Evolutionary conservation across 2,888 invertebrate genomes (phyloP), one percentile per base, ranked within the genome.

Genomic region (Glaucopsyche alexis): DNA sequence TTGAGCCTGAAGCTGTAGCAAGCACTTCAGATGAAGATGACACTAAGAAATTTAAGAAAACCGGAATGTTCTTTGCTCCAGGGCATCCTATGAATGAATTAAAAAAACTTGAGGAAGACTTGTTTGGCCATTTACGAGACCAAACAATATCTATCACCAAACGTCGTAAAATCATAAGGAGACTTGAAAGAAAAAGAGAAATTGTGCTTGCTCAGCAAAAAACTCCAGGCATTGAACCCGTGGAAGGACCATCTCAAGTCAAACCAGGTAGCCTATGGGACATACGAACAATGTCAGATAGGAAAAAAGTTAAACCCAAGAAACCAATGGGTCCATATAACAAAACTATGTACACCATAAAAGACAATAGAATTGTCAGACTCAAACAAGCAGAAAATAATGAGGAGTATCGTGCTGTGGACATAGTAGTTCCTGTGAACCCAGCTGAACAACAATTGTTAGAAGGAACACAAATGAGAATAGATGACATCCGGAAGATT

Each of bases 81-180:
- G 88, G 87, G 6, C 94, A 94, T 78, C 94, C 94, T 14, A 94
- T 94, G 83, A 90, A 94, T 79, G 83, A 90, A 64, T 80, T 95
- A 5, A 89, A 91, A 78, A 84, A 91, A 71, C 79, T 95, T 19
- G 94, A 94, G 80, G 80, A 90, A 70, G 85, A 89, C 65, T 76
- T 94, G 71, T 94, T 94, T 79, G 87, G 89, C 1, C 89, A 93
- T 77, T 80, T 93, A n/a, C 84, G 85, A 75, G 87, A 90, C 14
- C 79, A 84, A 19, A 83, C 87, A n/a, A 81, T 90, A 60, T 86
- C 91, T 9, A 80, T 92, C 0, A 87, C 86, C 3, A 93, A 93
- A 78, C 79, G 92, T 42, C 81, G 91, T n/a, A 94, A 93, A 79
- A 85, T 91, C 67, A 82, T 94, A 11, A 78, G 94, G 75, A 88